phyloP scores from a whole-genome alignment of 2,888 invertebrate species.

The Netelia fuscicornis region DNA sequence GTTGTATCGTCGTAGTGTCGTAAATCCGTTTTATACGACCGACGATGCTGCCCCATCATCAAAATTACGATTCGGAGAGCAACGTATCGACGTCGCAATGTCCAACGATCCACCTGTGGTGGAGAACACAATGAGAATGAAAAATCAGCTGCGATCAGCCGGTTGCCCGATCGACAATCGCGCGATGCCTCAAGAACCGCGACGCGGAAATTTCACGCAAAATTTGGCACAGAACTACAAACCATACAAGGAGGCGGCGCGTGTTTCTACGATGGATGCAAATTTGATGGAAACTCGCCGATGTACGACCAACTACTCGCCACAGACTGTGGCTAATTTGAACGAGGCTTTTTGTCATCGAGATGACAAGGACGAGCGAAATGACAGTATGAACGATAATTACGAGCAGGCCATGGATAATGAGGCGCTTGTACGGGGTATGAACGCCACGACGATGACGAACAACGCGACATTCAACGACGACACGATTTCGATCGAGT shows the following conservation, averaged over 20 bases:
- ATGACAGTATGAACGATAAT: conserved; percentile 79
- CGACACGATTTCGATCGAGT: conserved; percentile 81
- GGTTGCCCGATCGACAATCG: conserved; percentile 71
- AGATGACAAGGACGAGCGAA: conserved; percentile 70
- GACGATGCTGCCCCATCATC: conserved; percentile 46
- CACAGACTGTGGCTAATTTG: conserved; percentile 80
- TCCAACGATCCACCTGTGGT: conserved; percentile 69
- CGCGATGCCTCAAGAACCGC: conserved; percentile 82
- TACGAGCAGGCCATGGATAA: conserved; percentile 73
- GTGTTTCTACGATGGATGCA: conserved; percentile 25
- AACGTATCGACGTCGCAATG: conserved; percentile 27
- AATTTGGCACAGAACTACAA: conserved; percentile 73
- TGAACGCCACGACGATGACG: conserved; percentile 79
- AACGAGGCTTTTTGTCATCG: conserved; percentile 81
- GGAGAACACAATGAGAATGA: conserved; percentile 76
- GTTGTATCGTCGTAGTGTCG: conserved; percentile 50
- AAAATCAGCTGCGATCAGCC: conserved; percentile 73
- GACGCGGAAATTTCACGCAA: conserved; percentile 74
- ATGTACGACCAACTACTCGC: conserved; percentile 75
- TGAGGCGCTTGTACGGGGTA: conserved; percentile 70
- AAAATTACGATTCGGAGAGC: conserved; percentile 49
- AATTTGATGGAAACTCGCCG: conserved; percentile 47
- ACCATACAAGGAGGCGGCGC: conserved; percentile 70
- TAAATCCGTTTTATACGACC: conserved; percentile 44
- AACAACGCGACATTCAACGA: conserved; percentile 84